phyloP scores from a whole-genome alignment of 2,113 vertebrate genomes.

The Lipotes vexillifer region DNA sequence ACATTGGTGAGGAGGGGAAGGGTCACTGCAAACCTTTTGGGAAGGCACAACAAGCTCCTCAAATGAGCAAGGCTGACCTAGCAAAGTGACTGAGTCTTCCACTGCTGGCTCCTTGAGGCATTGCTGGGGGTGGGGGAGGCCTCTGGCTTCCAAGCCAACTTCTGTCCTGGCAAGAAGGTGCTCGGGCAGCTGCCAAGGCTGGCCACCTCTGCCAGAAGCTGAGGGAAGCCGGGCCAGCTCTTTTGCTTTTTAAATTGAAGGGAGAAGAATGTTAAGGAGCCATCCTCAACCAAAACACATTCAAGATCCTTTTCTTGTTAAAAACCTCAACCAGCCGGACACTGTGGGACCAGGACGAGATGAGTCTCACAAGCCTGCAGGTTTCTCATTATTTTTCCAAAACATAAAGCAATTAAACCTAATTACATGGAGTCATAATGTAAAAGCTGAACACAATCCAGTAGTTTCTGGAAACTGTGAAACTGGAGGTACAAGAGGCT shows the following conservation, averaged over 20 bases:
- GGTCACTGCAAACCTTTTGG: background rate
- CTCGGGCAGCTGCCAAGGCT: background rate
- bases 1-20: background rate
- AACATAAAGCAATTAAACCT: background rate
- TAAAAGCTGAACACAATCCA: background rate
- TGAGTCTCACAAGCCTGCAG: background rate
- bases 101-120: fast-evolving
- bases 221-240: background rate
- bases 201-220: background rate
- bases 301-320: background rate
- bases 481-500: background rate
- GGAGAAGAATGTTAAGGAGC: background rate
- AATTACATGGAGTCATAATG: background rate
- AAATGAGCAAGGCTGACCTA: background rate
- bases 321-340: background rate
- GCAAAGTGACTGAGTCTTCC: background rate
- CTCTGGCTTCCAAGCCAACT: background rate
- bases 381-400: background rate
- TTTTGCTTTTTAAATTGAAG: background rate
- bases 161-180: background rate
- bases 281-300: background rate
- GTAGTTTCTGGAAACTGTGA: background rate
- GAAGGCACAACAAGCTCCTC: background rate
- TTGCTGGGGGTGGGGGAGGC: background rate
- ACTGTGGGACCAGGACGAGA: background rate